Base-by-base conservation (phyloP, 2,797 vertebrate genomes). In the Macropodus opercularis region DNA sequence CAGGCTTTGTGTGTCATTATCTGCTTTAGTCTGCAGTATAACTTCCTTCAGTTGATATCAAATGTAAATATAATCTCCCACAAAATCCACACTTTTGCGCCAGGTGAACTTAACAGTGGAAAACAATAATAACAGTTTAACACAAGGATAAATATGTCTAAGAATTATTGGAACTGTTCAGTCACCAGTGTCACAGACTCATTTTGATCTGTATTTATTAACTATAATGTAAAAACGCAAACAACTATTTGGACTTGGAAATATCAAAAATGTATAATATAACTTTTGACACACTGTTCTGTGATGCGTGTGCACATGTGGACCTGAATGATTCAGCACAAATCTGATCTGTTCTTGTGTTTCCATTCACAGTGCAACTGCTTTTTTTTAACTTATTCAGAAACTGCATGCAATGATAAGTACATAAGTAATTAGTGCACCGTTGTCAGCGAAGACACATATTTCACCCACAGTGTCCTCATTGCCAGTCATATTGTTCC, bases 291-390 rank as follows among this genome's bases (percentile, higher is more conserved):
- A 5, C 35, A 18, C 27, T 0, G 11, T 46, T 60, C 7, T 66
- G 72, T 77, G 67, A 48, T 50, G 6, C 0, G 0, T 12, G 17
- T 3, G n/a, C 27, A 34, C 39, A 17, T 5, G 3, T 35, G n/a
- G 6, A 15, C 69, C n/a, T 65, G 38, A 19, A 3, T 51, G 34
- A 48, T 43, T 47, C 15, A 50, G 46, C 55, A 23, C 24, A 26
- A n/a, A 50, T 70, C 14, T 29, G 46, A 56, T 39, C 35, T 40
- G 11, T 32, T 55, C 2, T n/a, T 3, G n/a, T n/a, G n/a, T 69
- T 81, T 75, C 70, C 70, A 24, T 46, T 15, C 34, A 26, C 9
- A 8, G 6, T 2, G n/a, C n/a, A n/a, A n/a, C n/a, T n/a, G n/a
- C n/a, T n/a, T n/a, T n/a, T n/a, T n/a, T n/a, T n/a, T n/a, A n/a